Evolutionary conservation across 2,888 invertebrate species (phyloP).

Genomic region (Pollenia griseotomentosa): DNA sequence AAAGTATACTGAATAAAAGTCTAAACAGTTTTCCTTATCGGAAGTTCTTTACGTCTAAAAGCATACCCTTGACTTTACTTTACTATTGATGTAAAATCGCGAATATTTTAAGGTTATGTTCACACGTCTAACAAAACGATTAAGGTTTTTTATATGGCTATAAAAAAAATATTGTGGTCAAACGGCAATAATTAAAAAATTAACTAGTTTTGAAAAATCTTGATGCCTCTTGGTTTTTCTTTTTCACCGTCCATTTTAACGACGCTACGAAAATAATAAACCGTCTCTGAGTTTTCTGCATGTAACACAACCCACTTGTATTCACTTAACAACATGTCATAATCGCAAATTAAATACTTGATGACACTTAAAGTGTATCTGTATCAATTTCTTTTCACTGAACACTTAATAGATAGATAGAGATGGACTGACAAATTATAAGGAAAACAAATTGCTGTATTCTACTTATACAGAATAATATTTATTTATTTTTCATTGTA

Average conservation of each 20-base stretch:
- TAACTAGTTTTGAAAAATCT: no score
- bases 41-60: no score
- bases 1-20: no score
- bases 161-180: no score
- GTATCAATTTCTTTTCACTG: constrained; percentile 52
- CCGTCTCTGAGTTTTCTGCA: background rate
- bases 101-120: no score
- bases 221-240: no score
- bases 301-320: constrained; percentile 1
- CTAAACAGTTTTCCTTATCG: no score
- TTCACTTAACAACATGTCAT: constrained; percentile 41
- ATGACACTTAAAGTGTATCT: constrained; percentile 65
- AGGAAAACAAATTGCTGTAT: constrained; percentile 16
- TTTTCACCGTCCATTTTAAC: background rate
- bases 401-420: constrained; percentile 41
- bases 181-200: no score
- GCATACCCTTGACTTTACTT: no score
- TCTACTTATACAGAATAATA: constrained; percentile 17
- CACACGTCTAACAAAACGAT: no score
- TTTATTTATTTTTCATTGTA: constrained; percentile 49
- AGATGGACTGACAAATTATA: constrained; percentile 47
- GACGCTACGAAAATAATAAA: background rate
- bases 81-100: no score
- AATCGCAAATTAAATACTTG: constrained; percentile 60
- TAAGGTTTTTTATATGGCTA: no score